Evolutionary conservation across 2,113 vertebrate genomes (phyloP), one percentile per base, ranked within the genome.

Genomic region (Platichthys flesus): DNA sequence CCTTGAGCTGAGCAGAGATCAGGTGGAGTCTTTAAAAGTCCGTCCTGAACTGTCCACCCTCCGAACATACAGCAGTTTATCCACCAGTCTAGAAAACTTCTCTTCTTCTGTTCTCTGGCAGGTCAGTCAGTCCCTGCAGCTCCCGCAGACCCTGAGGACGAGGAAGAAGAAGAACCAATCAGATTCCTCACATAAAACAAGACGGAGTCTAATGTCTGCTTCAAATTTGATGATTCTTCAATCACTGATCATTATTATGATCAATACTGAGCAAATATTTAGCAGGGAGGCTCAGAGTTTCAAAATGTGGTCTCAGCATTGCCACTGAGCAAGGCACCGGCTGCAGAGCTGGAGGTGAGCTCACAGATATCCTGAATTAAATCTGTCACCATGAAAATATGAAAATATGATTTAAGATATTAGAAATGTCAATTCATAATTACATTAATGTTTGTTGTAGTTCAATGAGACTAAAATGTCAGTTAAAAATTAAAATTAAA

Each of bases 91-190:
- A 92, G 28, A 85, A 74, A 21, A 92, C 64, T 0, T 94, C 90
- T 89, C 87, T 85, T n/a, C 77, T 84, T 24, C 31, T 66, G 47
- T 67, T 82, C 35, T 87, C 71, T 0, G 95, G 92, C 13, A 93
- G 81, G 56, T 95, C 94, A 1, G 82, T 76, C 31, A 97, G 85
- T 5, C 94, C 95, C 81, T 97, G 96, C 40, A 97, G 91, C 86
- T 97, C 96, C 85, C 95, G 90, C 69, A 97, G 91, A 52, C 96
- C 96, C 96, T 97, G 83, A 59, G 26, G 24, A 20, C 63, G n/a
- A 60, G 13, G 49, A 59, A 55, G 65, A 65, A 42, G 14, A 60
- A 28, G 0, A 68, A 40, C 61, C 70, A 71, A 66, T 77, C 60
- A 71, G 71, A 79, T 2, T n/a, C 20, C 16, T 28, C 21, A 20